These are phyloP conservation scores for Syngnathus floridae DNA, from an alignment of 2,113 vertebrate genomes.

Conservation along the genomic window DNA sequence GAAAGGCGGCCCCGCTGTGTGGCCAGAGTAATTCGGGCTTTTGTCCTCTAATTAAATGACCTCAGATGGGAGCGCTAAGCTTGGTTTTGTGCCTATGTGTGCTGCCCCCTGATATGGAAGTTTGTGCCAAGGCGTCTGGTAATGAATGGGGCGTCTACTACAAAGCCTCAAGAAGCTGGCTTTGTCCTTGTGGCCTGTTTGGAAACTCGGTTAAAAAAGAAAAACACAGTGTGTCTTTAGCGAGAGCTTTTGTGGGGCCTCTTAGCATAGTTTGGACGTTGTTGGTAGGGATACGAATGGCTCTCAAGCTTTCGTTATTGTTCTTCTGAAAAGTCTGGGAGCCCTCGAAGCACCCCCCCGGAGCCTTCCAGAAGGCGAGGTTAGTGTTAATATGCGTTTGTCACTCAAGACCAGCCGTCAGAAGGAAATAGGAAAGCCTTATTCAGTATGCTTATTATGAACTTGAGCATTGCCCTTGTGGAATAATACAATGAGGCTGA, in stretches of 20 bases:
- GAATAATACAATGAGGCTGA: not conserved
- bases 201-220: slow-evolving; percentile 34
- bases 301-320: slow-evolving; percentile 14
- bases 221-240: slow-evolving; percentile 24
- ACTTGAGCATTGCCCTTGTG: not conserved
- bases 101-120: slow-evolving; percentile 42
- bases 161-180: slow-evolving; percentile 44
- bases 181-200: slow-evolving; percentile 36
- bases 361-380: slow-evolving; percentile 10
- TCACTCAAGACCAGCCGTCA: not conserved
- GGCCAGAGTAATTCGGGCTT: slow-evolving; percentile 62
- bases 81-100: slow-evolving; percentile 38
- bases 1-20: slow-evolving; percentile 58
- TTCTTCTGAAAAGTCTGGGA: slow-evolving; percentile 10
- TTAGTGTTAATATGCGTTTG: slow-evolving; percentile 6
- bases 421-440: not conserved
- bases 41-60: slow-evolving; percentile 71
- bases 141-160: slow-evolving; percentile 50
- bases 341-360: not conserved
- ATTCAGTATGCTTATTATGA: not conserved
- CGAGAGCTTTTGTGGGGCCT: slow-evolving; percentile 42
- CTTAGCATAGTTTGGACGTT: slow-evolving; percentile 36
- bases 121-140: slow-evolving; percentile 42
- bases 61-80: slow-evolving; percentile 51
- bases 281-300: slow-evolving; percentile 27